Evolutionary conservation across 1,140 invertebrate species (phyloP), one percentile per base, ranked within the genome.

Genomic region (Pseudomyrmex dendroicus): DNA sequence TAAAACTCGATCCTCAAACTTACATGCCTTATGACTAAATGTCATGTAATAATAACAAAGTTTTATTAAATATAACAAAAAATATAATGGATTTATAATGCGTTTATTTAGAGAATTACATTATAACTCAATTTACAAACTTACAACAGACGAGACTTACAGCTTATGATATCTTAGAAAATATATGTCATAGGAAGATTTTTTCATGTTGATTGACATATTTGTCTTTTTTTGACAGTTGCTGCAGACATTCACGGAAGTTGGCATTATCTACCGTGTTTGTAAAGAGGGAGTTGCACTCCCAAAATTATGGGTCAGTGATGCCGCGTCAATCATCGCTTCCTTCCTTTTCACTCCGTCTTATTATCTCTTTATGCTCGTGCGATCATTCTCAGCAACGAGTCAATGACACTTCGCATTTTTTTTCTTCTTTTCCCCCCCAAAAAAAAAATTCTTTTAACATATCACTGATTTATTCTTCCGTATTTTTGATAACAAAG

Each of bases 321-420:
- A 70, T 80, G 54, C 56, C 54, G 59, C 56, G 66, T 61, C 56
- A 59, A 70, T 80, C 57, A 63, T 82, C 68, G 59, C 52, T 82
- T 74, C 59, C 72, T 74, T 74, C 59, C 70, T 82, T 74, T 74
- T 82, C 70, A 73, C 59, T 82, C 46, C 13, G 57, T 20, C 68
- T 82, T 20, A 82, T 82, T 82, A 73, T 72, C 66, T 59, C 20
- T 50, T 70, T 22, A 20, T 72, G 44, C 46, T 72, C 54, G 15
- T 64, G 52, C 20, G 57, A 20, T 22, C 54, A 80, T 56, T 46
- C 12, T 12, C 48, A 35, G 66, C 76, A 67, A 56, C 17, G 66
- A 80, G 66, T 80, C 76, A 80, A 80, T 80, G 76, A 80, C 66
- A 80, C 20, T 80, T 72, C 17, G 46, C 44, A 15, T 57, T 50